phyloP scores from a whole-genome alignment of 2,797 vertebrate species.

The Hephaestus fuliginosus region DNA sequence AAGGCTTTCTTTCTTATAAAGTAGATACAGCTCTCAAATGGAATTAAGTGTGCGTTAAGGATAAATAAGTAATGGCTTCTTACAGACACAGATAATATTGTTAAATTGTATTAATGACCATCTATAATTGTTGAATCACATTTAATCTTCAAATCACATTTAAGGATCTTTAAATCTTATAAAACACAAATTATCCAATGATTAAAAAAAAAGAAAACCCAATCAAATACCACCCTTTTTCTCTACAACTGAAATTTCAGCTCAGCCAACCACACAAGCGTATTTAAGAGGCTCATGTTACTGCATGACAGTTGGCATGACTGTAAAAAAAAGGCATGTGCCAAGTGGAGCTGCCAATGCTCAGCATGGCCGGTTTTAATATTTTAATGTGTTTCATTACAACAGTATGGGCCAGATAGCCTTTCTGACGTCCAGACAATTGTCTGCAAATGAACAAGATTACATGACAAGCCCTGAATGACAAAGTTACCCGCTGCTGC shows the following conservation, averaged over 20 bases:
- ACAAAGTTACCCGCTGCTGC: conserved; percentile 82
- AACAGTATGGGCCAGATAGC: conserved; percentile 87
- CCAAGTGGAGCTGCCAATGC: conserved; percentile 81
- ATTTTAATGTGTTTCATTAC: conserved; percentile 91
- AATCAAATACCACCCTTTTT: conserved; percentile 49
- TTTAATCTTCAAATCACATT: neutral
- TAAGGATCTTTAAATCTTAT: conserved; percentile 28
- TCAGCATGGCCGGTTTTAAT: conserved; percentile 86
- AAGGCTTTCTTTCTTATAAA: neutral
- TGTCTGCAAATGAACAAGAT: conserved; percentile 91
- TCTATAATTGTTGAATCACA: conserved; percentile 14
- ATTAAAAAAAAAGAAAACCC: conserved; percentile 14
- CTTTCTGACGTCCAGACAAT: conserved; percentile 87
- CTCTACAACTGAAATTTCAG: conserved; percentile 60
- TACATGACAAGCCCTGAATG: conserved; percentile 88
- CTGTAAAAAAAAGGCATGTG: conserved; percentile 77
- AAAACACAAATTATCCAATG: conserved; percentile 44
- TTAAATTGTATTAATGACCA: conserved; percentile 17
- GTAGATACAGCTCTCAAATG: neutral
- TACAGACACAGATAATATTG: conserved; percentile 1
- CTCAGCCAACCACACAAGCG: conserved; percentile 70
- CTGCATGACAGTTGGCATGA: conserved; percentile 82
- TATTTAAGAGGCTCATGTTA: conserved; percentile 82
- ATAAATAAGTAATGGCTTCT: conserved; percentile 9
- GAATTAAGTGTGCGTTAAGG: neutral